Conservation (phyloP, 2,888 invertebrate species). For the Stegana nigrithorax region DNA sequence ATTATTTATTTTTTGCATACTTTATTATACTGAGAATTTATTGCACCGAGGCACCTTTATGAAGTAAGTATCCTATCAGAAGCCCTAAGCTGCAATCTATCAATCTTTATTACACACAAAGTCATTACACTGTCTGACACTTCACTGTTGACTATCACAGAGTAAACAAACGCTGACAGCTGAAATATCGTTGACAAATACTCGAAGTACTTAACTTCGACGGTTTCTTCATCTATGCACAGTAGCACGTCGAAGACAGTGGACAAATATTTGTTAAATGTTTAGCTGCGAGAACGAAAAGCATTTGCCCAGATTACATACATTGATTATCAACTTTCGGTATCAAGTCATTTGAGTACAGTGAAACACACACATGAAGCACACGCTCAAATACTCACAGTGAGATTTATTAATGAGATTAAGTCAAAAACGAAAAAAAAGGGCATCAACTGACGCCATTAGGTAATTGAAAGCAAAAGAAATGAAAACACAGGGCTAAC, state of each 20-base stretch:
- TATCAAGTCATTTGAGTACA: background rate
- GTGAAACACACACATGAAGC: conserved; percentile 2
- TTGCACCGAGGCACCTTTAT: no score
- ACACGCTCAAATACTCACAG: background rate
- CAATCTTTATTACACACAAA: no score
- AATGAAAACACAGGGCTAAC: background rate
- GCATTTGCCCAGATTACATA: conserved; percentile 45
- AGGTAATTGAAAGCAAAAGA: conserved; percentile 28
- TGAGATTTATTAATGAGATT: conserved; percentile 34
- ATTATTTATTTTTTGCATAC: no score
- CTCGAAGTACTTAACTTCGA: background rate
- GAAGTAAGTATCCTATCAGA: no score
- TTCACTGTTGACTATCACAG: background rate
- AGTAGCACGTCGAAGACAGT: background rate
- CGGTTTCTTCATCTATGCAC: no score
- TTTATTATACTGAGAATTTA: no score
- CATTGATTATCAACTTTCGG: conserved; percentile 33
- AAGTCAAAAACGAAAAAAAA: conserved; percentile 11
- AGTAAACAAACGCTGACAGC: conserved; percentile 15
- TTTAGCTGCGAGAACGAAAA: conserved; percentile 18
- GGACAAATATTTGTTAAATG: conserved; percentile 8
- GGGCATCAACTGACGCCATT: conserved; percentile 33
- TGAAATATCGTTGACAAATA: conserved; percentile 12
- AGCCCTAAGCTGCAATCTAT: no score
- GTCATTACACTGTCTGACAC: conserved; percentile 3